These are phyloP conservation scores for Napeogenes inachia DNA, from an alignment of 2,888 invertebrate species.

Conservation along the genomic window DNA sequence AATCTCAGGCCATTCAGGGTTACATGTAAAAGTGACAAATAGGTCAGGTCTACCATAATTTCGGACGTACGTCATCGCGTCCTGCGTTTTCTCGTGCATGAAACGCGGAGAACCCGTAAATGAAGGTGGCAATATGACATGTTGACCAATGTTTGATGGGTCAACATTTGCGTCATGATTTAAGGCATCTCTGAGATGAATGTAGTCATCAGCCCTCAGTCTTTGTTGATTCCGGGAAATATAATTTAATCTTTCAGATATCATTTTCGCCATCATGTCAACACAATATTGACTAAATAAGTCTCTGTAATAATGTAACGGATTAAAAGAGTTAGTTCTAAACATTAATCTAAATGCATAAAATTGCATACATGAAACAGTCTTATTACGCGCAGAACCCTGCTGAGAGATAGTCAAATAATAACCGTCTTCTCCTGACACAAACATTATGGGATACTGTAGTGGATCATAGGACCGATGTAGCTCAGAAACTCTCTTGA, in stretches of 20 bases:
- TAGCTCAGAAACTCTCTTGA: too few species aligned
- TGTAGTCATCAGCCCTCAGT: conserved; percentile 18
- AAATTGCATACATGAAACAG: too few species aligned
- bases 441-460: too few species aligned
- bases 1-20: conserved; percentile 26
- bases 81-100: conserved; percentile 28
- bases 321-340: too few species aligned
- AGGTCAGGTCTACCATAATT: conserved; percentile 20
- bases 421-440: too few species aligned
- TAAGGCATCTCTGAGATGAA: conserved; percentile 33
- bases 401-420: too few species aligned
- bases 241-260: not conserved
- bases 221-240: conserved; percentile 8
- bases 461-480: too few species aligned
- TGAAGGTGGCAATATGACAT: conserved; percentile 28
- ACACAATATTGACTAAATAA: too few species aligned
- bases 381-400: too few species aligned
- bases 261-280: not conserved
- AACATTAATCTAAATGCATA: too few species aligned
- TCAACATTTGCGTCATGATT: conserved; percentile 20
- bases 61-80: conserved; percentile 14
- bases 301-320: too few species aligned
- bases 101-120: conserved; percentile 31
- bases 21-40: conserved; percentile 25
- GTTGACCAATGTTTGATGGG: conserved; percentile 20